phyloP scores from a whole-genome alignment of 1,140 invertebrate species.

The Pseudobourletiella spinata region DNA sequence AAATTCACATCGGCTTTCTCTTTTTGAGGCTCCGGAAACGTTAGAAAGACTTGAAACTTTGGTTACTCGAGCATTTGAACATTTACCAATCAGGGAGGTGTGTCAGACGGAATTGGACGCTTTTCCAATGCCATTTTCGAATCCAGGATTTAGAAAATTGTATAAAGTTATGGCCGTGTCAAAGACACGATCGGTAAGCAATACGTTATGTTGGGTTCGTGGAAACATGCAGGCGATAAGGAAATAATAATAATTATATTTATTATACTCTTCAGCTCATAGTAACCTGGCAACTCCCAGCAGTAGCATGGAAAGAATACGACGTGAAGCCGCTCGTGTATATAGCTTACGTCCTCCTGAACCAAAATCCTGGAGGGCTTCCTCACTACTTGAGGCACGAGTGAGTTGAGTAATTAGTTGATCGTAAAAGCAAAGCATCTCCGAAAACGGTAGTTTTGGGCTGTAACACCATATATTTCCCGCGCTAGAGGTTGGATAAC shows the following conservation, averaged over 20 bases:
- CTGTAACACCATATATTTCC: neutral
- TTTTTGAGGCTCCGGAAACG: neutral
- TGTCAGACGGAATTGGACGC: neutral
- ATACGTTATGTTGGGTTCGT: neutral
- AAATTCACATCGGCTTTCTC: too few species aligned
- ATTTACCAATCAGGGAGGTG: neutral
- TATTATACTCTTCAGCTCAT: too few species aligned
- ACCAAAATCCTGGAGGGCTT: neutral
- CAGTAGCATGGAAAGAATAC: neutral
- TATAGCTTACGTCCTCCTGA: neutral
- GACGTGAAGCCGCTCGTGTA: neutral
- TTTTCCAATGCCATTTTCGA: slow-evolving; percentile 3
- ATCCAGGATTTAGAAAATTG: neutral
- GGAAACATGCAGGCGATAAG: neutral
- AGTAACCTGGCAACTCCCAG: slow-evolving; percentile 5
- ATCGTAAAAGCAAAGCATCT: too few species aligned
- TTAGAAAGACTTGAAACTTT: neutral
- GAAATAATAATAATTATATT: neutral
- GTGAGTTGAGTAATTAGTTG: neutral
- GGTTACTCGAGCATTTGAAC: neutral
- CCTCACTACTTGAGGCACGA: neutral
- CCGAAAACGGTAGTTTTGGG: neutral
- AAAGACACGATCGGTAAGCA: neutral
- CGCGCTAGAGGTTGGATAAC: neutral
- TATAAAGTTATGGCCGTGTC: neutral